Evolutionary conservation across 2,113 vertebrate genomes (phyloP).

Genomic region (Ondatra zibethicus): DNA sequence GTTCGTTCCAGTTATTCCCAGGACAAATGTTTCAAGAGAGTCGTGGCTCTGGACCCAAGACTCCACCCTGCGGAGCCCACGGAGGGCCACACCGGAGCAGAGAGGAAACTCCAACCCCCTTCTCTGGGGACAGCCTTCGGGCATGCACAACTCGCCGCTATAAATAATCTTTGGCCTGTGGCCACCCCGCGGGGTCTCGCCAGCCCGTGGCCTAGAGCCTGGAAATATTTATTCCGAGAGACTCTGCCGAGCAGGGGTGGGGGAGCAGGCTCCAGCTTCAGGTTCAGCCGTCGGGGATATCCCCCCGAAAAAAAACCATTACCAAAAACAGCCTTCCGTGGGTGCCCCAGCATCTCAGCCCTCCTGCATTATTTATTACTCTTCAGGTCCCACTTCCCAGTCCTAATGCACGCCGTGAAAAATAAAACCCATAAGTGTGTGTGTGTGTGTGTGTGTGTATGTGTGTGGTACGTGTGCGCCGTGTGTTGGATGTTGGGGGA

Average conservation of each 20-base stretch:
- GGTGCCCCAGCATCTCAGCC: slow-evolving; percentile 51
- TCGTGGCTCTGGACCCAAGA: background rate
- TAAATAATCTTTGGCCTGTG: slow-evolving; percentile 81
- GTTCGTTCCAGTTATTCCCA: slow-evolving; percentile 57
- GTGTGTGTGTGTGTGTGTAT: background rate
- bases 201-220: slow-evolving; percentile 80
- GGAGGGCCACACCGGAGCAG: slow-evolving; percentile 42
- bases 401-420: slow-evolving; percentile 48
- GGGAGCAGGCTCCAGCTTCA: background rate
- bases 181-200: slow-evolving; percentile 81
- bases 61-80: slow-evolving; percentile 46
- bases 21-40: slow-evolving; percentile 37
- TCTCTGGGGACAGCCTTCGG: slow-evolving; percentile 55
- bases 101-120: slow-evolving; percentile 60
- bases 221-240: slow-evolving; percentile 83
- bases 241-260: slow-evolving; percentile 26
- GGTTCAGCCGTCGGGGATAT: background rate
- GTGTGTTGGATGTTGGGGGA: background rate
- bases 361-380: slow-evolving; percentile 63
- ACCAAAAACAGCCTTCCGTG: slow-evolving; percentile 48
- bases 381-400: slow-evolving; percentile 51
- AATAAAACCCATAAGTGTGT: slow-evolving; percentile 60
- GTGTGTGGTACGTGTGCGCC: background rate
- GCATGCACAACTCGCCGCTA: slow-evolving; percentile 71
- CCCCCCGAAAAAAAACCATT: slow-evolving; percentile 42